phyloP scores from a whole-genome alignment of 2,888 invertebrate species.

The Tinea semifulvella region DNA sequence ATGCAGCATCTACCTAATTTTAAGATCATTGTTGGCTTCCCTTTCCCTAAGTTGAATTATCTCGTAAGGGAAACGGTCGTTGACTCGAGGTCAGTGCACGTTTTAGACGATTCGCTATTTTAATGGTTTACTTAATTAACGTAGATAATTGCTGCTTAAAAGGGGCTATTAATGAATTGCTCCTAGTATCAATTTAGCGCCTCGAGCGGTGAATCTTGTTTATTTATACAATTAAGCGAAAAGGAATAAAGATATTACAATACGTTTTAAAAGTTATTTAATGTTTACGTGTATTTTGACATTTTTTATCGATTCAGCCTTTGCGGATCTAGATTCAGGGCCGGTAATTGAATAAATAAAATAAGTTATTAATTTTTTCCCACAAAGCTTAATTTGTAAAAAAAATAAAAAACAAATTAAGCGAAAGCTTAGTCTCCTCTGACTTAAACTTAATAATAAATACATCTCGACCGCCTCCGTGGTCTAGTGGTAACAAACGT shows the following conservation, averaged over 20 bases:
- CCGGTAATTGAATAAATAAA: too few species aligned
- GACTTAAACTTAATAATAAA: too few species aligned
- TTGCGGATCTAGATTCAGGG: too few species aligned
- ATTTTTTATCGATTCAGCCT: too few species aligned
- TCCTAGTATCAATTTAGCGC: conserved; percentile 1
- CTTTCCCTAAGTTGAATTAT: conserved; percentile 10
- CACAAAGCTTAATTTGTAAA: too few species aligned
- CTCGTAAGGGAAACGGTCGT: conserved; percentile 2
- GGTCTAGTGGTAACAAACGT: too few species aligned
- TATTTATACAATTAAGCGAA: not conserved
- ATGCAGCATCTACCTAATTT: too few species aligned
- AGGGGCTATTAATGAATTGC: not conserved
- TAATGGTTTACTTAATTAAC: conserved; percentile 12
- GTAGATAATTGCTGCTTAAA: conserved; percentile 3
- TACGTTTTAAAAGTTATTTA: not conserved
- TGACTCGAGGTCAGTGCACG: conserved; percentile 12
- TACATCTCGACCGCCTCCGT: too few species aligned
- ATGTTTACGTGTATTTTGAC: not conserved
- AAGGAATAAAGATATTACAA: not conserved
- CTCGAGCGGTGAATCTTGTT: not conserved
- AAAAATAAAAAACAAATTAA: too few species aligned
- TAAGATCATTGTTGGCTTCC: too few species aligned
- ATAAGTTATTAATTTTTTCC: too few species aligned
- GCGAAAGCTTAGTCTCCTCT: too few species aligned
- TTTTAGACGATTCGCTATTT: conserved; percentile 6